Evolutionary conservation across 2,888 invertebrate species (phyloP).

Genomic region (Drosophila infuscata): DNA sequence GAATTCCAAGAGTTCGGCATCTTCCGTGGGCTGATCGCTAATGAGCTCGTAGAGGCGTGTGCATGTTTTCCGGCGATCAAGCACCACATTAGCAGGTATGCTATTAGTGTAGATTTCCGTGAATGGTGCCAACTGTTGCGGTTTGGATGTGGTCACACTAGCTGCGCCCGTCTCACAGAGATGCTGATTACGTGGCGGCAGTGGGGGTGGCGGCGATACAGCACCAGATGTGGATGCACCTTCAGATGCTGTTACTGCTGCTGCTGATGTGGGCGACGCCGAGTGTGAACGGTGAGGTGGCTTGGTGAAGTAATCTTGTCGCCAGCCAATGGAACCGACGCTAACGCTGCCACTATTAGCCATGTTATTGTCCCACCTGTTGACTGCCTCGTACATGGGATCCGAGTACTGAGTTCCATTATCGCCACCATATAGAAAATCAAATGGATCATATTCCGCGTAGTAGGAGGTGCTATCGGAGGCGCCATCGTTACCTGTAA

Average conservation of each 20-base stretch:
- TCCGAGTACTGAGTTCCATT: conserved; percentile 88
- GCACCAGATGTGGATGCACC: conserved; percentile 44
- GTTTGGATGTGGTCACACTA: conserved; percentile 26
- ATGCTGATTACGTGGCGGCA: conserved; percentile 87
- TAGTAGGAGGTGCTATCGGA: conserved; percentile 89
- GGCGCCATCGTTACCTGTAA: conserved; percentile 86
- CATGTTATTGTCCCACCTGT: conserved; percentile 86
- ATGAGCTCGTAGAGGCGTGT: conserved; percentile 89
- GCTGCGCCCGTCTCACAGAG: conserved; percentile 41
- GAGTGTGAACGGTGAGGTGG: conserved; percentile 30
- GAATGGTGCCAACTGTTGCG: conserved; percentile 38
- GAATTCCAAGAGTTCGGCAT: conserved; percentile 93
- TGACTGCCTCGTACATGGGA: conserved; percentile 90
- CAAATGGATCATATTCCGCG: conserved; percentile 92
- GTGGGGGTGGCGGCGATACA: conserved; percentile 86
- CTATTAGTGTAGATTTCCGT: conserved; percentile 60
- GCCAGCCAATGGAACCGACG: conserved; percentile 84
- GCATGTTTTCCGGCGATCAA: conserved; percentile 83
- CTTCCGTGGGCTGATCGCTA: conserved; percentile 88
- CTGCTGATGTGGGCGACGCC: conserved; percentile 22
- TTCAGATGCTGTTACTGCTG: background rate
- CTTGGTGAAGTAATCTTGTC: conserved; percentile 68
- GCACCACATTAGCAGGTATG: conserved; percentile 65
- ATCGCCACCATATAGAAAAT: conserved; percentile 89
- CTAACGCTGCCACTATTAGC: conserved; percentile 64